A percentile compares a stretch with the other conserved stretches of the same genome.
Evolutionary conservation across 2,113 vertebrate species (phyloP).

Genomic region (Thymallus thymallus): DNA sequence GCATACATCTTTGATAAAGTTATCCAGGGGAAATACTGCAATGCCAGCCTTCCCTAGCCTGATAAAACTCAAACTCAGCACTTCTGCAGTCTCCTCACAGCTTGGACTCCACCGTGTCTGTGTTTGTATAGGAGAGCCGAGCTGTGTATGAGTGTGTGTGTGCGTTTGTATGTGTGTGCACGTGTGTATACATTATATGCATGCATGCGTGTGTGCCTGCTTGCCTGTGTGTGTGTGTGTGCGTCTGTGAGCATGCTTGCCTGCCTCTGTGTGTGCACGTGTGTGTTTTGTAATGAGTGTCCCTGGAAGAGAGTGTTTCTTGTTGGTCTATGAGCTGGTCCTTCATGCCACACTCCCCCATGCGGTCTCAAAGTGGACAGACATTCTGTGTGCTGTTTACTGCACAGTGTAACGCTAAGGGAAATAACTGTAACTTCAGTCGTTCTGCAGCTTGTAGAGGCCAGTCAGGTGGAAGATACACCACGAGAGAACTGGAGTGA

Average conservation of each 20-base stretch:
- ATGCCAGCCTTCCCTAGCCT: not conserved
- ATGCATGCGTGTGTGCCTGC: not conserved
- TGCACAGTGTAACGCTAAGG: slow-evolving; percentile 2
- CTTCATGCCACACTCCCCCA: slow-evolving; percentile 6
- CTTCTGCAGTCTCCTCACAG: not conserved
- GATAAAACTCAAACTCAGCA: not conserved
- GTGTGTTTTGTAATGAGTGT: slow-evolving; percentile 31
- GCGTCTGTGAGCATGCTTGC: not conserved
- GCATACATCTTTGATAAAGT: not conserved
- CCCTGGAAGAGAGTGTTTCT: slow-evolving; percentile 33
- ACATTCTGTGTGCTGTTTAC: slow-evolving; percentile 11
- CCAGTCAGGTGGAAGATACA: not conserved
- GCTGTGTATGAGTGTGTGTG: too few species aligned
- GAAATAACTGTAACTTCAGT: not conserved
- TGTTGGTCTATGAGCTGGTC: not conserved
- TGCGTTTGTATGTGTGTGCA: not conserved
- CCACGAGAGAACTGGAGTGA: not conserved
- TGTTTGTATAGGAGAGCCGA: too few species aligned
- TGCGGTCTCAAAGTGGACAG: slow-evolving; percentile 3
- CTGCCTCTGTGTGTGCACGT: not conserved
- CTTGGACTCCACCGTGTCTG: not conserved
- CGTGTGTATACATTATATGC: too few species aligned
- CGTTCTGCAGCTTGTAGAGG: not conserved
- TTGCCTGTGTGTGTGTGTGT: not conserved
- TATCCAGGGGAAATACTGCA: not conserved